Evolutionary conservation across 2,797 vertebrate genomes (phyloP).

Genomic region (Thunnus albacares): DNA sequence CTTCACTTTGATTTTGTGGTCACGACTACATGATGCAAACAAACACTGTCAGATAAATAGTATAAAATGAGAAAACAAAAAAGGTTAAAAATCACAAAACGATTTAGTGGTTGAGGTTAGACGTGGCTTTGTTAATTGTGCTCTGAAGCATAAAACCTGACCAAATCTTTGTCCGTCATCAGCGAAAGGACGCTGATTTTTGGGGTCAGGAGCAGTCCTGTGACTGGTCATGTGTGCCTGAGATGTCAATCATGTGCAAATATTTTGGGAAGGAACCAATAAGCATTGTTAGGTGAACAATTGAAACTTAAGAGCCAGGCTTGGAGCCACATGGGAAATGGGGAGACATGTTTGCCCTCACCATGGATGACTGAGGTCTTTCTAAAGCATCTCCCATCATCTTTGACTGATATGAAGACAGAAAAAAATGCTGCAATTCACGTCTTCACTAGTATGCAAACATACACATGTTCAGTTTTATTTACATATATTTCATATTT

Average conservation of each 20-base stretch:
- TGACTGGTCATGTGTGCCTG: slow-evolving; percentile 82
- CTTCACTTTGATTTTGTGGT: background rate
- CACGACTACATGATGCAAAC: background rate
- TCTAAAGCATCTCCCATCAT: slow-evolving; percentile 52
- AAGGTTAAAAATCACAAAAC: slow-evolving; percentile 22
- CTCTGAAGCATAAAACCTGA: slow-evolving; percentile 56
- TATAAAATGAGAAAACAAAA: slow-evolving; percentile 28
- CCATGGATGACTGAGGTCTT: slow-evolving; percentile 50
- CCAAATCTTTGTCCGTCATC: slow-evolving; percentile 54
- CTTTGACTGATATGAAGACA: slow-evolving; percentile 40
- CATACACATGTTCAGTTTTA: background rate
- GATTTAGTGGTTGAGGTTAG: slow-evolving; percentile 40
- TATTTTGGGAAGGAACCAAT: slow-evolving; percentile 81
- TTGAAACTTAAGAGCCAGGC: slow-evolving; percentile 69
- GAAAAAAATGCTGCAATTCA: slow-evolving; percentile 19
- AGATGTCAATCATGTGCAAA: slow-evolving; percentile 83
- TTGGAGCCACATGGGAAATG: slow-evolving; percentile 59
- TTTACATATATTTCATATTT: background rate
- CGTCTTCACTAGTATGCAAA: slow-evolving; percentile 38
- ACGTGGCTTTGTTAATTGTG: slow-evolving; percentile 63
- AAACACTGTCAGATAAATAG: background rate
- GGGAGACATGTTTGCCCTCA: slow-evolving; percentile 60
- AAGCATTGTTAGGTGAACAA: slow-evolving; percentile 77
- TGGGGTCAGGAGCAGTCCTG: slow-evolving; percentile 67
- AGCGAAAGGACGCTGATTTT: slow-evolving; percentile 53